A percentile compares a stretch with the other conserved stretches of the same genome.
Evolutionary conservation across 64 coral and sea anemone genomes (phyloP).

Genomic region (Stichodactyla helianthus): DNA sequence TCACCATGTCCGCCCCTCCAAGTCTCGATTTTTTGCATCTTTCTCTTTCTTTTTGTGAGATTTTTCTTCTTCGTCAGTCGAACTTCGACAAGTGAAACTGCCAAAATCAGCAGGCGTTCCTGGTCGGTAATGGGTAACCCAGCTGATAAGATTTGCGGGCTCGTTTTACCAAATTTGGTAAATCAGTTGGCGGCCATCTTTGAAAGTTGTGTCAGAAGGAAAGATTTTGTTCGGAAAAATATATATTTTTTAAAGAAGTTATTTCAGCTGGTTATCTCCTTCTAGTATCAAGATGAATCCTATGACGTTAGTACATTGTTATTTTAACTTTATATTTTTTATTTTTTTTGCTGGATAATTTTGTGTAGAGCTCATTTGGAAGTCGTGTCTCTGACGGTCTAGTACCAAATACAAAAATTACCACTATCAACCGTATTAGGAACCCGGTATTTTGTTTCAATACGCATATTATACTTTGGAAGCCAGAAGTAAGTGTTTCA

Average conservation of each 20-base stretch:
- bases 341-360: not conserved
- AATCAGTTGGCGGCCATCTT: constrained; percentile 17
- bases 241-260: not conserved
- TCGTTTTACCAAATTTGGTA: not conserved
- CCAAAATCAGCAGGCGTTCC: constrained; percentile 3
- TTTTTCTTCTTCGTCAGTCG: not conserved
- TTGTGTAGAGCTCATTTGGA: not conserved
- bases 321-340: not conserved
- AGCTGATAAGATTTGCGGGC: constrained; percentile 6
- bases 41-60: not conserved
- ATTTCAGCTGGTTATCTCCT: not conserved
- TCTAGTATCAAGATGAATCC: constrained; percentile 74
- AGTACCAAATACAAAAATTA: no score
- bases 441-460: no score
- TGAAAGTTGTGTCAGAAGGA: not conserved
- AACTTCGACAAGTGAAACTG: not conserved
- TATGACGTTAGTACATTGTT: constrained; percentile 80
- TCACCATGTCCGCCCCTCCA: constrained; percentile 70
- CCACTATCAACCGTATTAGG: no score
- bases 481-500: no score
- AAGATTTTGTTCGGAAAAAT: not conserved
- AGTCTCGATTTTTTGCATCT: constrained; percentile 48
- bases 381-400: no score
- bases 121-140: not conserved
- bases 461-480: no score